Evolutionary conservation across 2,888 invertebrate genomes (phyloP).

Genomic region (Alviniconcha strummeri): DNA sequence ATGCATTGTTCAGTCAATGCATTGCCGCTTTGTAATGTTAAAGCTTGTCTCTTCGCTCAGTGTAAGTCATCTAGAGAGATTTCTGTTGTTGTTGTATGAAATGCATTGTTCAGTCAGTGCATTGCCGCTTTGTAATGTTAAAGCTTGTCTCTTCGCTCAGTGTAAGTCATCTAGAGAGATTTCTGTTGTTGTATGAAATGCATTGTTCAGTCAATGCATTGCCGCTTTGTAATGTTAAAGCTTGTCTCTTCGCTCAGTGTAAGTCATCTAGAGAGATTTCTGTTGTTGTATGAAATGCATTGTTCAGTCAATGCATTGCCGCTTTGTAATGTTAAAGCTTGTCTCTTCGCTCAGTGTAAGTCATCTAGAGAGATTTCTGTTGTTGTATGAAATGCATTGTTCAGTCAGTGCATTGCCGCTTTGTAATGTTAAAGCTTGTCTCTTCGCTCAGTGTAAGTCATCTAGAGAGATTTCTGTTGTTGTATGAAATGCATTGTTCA

Average conservation of each 20-base stretch:
- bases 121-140: no score
- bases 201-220: conserved; percentile 71
- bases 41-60: no score
- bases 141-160: no score
- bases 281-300: no score
- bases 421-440: no score
- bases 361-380: conserved; percentile 29
- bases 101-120: conserved; percentile 71
- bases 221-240: no score
- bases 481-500: conserved; percentile 71
- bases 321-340: no score
- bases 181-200: no score
- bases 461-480: no score
- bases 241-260: conserved; percentile 86
- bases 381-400: conserved; percentile 57
- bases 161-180: conserved; percentile 60
- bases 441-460: conserved; percentile 82
- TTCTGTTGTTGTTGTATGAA: no score
- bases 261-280: conserved; percentile 50
- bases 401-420: conserved; percentile 63
- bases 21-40: no score
- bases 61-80: conserved; percentile 60
- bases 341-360: conserved; percentile 84
- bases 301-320: conserved; percentile 71
- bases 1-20: conserved; percentile 71